Conservation (phyloP, 2,113 vertebrate species). For the Gyps fulvus region DNA sequence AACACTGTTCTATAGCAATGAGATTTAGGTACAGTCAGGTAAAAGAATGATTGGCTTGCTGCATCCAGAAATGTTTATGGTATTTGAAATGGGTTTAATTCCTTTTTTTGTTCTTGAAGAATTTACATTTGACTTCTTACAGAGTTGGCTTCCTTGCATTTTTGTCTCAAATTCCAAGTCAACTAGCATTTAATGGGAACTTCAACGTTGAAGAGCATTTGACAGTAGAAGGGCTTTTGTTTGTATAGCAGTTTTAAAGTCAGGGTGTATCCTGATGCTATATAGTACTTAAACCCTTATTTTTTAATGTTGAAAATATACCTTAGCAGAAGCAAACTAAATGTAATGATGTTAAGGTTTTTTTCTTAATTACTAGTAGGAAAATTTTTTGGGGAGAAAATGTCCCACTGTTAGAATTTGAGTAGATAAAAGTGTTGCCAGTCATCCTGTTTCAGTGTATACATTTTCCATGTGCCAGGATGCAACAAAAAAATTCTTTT, state of each 20-base stretch:
- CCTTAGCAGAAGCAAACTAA: constrained; percentile 58
- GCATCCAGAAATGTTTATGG: constrained; percentile 2
- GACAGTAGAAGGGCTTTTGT: constrained; percentile 48
- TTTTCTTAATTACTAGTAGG: constrained; percentile 21
- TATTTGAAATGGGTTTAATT: constrained; percentile 50
- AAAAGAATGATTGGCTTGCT: constrained; percentile 19
- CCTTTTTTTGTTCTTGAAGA: constrained; percentile 30
- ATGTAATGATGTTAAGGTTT: constrained; percentile 43
- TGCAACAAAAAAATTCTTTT: constrained; percentile 73
- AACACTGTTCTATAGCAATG: neutral
- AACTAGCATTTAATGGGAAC: neutral
- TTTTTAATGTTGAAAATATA: constrained; percentile 62
- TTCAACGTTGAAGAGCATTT: constrained; percentile 38
- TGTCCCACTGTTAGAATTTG: constrained; percentile 46
- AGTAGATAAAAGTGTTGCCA: constrained; percentile 48
- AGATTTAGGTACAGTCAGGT: constrained; percentile 31
- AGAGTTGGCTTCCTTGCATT: constrained; percentile 31
- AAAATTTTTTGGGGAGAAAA: constrained; percentile 12
- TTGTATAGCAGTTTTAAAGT: constrained; percentile 53
- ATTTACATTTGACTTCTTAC: constrained; percentile 29
- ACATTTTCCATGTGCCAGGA: constrained; percentile 49
- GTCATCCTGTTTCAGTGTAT: constrained; percentile 65
- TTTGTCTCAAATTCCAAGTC: constrained; percentile 40
- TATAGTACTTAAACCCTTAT: constrained; percentile 38
- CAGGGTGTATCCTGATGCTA: constrained; percentile 41